These are phyloP conservation scores for Netelia virgata DNA, from an alignment of 2,888 invertebrate species.

Conservation along the genomic window DNA sequence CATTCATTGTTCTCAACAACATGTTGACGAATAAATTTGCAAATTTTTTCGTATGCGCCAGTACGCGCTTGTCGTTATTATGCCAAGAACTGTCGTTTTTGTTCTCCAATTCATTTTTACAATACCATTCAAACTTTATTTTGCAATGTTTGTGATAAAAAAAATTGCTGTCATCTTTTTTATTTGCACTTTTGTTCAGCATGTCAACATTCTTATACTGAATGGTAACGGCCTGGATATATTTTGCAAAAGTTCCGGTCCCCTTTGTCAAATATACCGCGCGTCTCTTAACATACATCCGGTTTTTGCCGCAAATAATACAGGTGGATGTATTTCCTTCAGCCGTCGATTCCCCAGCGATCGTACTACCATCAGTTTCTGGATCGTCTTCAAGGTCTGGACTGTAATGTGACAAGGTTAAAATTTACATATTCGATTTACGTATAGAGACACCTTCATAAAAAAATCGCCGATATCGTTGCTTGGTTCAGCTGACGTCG, in stretches of 20 bases:
- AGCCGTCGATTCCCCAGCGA: slow-evolving; percentile 1
- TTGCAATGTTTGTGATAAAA: slow-evolving; percentile 34
- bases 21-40: slow-evolving; percentile 1
- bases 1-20: slow-evolving; percentile 37
- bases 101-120: slow-evolving; percentile 24
- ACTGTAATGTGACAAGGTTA: slow-evolving; percentile 26
- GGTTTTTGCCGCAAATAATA: slow-evolving; percentile 19
- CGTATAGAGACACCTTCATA: slow-evolving; percentile 5
- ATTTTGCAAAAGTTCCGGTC: slow-evolving; percentile 3
- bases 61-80: slow-evolving; percentile 24
- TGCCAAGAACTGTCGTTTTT: slow-evolving; percentile 11
- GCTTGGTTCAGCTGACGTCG: slow-evolving; percentile 8
- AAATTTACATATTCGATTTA: slow-evolving; percentile 30
- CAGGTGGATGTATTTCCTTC: slow-evolving; percentile 14
- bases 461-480: slow-evolving; percentile 1
- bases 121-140: slow-evolving; percentile 24
- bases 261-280: slow-evolving; percentile 17
- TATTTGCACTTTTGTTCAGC: slow-evolving; percentile 18
- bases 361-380: slow-evolving; percentile 3
- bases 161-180: not conserved
- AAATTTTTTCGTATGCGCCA: slow-evolving; percentile 20
- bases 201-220: slow-evolving; percentile 9
- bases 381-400: slow-evolving; percentile 12
- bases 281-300: slow-evolving; percentile 24
- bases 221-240: slow-evolving; percentile 21